Evolutionary conservation across 2,888 invertebrate genomes (phyloP), one percentile per base, ranked within the genome.

Genomic region (Adelognathus sp.): DNA sequence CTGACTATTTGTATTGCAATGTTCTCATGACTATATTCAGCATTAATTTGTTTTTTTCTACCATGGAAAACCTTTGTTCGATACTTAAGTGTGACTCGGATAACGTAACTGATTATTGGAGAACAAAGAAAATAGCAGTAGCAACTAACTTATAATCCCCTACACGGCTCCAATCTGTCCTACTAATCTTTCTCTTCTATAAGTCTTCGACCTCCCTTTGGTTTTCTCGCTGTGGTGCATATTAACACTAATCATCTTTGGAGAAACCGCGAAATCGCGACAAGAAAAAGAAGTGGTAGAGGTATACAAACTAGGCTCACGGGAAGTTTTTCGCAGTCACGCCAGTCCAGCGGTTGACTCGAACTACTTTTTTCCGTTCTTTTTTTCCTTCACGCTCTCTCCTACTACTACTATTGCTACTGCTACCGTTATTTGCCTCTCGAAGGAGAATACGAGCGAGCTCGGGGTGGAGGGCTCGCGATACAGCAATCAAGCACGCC

Each of bases 401-500:
- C 24, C 29, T 11, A 5, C 7, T 31, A 31, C 31, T 36, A 44
- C n/a, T 58, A 18, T 31, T 61, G 44, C 46, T 29, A 16, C 29
- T 66, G 50, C 63, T 69, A 33, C 29, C 29, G n/a, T 16, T 21
- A 52, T 36, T 33, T 14, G 16, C 58, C 24, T 24, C 24, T 54
- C 50, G 60, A 77, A 82, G 82, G 80, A 84, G 72, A 74, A 76
- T 46, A 56, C 74, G 41, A 73, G 82, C 14, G 86, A 86, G 21
- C 84, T 87, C 31, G 86, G 83, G 2, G 81, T 83, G 21, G 87
- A 86, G 14, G 85, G 86, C 18, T 79, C 82, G 21, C 87, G 83
- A 44, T 88, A 86, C 75, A 72, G 67, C 81, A 69, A 79, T 76
- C 91, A 92, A n/a, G 92, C 92, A 66, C 92, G 92, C 16, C 92